Base-by-base conservation (phyloP, 2,888 invertebrate species). In the Diogma glabrata region DNA sequence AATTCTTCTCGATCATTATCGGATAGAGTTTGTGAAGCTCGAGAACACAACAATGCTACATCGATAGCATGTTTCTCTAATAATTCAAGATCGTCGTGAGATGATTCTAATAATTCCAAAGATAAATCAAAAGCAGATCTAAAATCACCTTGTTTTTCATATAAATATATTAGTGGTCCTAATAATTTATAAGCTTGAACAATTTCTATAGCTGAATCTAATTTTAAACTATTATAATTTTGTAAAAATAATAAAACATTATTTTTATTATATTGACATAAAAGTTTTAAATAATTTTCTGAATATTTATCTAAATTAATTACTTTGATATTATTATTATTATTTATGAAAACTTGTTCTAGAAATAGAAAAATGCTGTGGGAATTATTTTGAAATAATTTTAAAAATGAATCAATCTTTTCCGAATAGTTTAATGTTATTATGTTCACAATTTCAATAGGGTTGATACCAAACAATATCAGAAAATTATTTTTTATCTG, bases 141-240 rank as follows among this genome's bases (percentile, higher is more conserved):
- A 64, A 82, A 81, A 64, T 87, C 82, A 10, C 86, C 85, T 54
- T 79, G 75, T 64, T 82, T 79, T 65, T 89, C 89, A 55, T 87
- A 71, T 50, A 90, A 73, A 58, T 79, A 79, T 14, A 87, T 85
- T 48, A 81, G 79, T 1, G 84, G 82, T 55, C 79, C 77, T 50
- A 78, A 74, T 26, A 81, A 72, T 52, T 78, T 72, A 61, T 80
- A 72, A 57, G 75, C 73, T 55, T 75, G 72, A 43, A 82, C 81
- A 54, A 85, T 80, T 67, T 76, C 69, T 46, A 80, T 66, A 19
- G 84, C 81, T 57, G 76, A 72, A 53, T 83, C 81, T 47, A 80
- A 69, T 49, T 81, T 72, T 63, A 84, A 85, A n/a, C 20, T 30
- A 9, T 75, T 72, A 54, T 72, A 75, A 52, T 63, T 64, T 57